phyloP scores from a whole-genome alignment of 2,888 invertebrate species.

The Patella caerulea region DNA sequence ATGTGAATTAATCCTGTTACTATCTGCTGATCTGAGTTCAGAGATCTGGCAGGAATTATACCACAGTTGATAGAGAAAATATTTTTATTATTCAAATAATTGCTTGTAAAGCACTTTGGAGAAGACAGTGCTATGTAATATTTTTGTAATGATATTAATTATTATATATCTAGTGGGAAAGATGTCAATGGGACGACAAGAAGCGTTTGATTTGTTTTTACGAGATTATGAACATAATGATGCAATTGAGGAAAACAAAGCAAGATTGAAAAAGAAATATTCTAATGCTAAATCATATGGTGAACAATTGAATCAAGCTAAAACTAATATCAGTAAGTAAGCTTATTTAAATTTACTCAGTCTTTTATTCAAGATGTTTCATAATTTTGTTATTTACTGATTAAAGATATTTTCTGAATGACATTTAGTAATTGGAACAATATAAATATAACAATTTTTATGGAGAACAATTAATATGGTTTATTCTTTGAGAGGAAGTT shows the following conservation, averaged over 20 bases:
- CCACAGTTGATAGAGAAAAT: not conserved
- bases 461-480: too few relatives aligned
- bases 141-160: not conserved
- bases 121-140: too few relatives aligned
- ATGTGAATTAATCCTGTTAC: too few relatives aligned
- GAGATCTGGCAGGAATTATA: too few relatives aligned
- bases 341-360: too few relatives aligned
- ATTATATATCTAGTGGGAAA: slow-evolving; percentile 63
- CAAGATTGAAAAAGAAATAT: slow-evolving; percentile 65
- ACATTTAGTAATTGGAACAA: too few relatives aligned
- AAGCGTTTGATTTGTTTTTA: slow-evolving; percentile 71
- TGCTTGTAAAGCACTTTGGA: not conserved
- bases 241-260: slow-evolving; percentile 67
- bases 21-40: too few relatives aligned
- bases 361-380: too few relatives aligned
- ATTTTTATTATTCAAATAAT: too few relatives aligned
- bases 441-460: too few relatives aligned
- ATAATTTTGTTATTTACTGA: not conserved
- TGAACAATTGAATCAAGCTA: slow-evolving; percentile 65
- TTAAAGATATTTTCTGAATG: not conserved
- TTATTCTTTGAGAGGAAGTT: too few relatives aligned
- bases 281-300: slow-evolving; percentile 69
- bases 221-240: slow-evolving; percentile 65
- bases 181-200: slow-evolving; percentile 70
- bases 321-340: slow-evolving; percentile 66